A percentile compares a stretch with the other conserved stretches of the same genome.
Conservation (phyloP, 2,113 vertebrate genomes). For the Conger conger region DNA sequence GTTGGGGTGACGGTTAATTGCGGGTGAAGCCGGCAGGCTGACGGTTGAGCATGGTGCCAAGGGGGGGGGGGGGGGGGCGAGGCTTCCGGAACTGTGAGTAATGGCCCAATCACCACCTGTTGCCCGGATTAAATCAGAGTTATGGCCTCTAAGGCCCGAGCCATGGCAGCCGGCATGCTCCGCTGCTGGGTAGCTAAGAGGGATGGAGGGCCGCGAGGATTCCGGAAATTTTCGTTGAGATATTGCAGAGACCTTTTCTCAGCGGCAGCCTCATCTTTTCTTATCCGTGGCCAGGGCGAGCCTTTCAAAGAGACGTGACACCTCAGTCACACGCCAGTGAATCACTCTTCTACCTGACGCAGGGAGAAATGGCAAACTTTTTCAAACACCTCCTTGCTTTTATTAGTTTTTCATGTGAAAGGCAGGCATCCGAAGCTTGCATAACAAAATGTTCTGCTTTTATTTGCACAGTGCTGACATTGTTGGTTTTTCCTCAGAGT, state of each 20-base stretch:
- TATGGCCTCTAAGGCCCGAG: conserved; percentile 41
- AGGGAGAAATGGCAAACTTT: not conserved
- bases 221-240: not conserved
- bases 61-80: not conserved
- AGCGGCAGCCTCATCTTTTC: not conserved
- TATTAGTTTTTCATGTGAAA: not conserved
- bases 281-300: not conserved
- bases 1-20: not conserved
- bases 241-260: not conserved
- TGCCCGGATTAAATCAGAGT: conserved; percentile 54
- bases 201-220: not conserved
- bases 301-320: not conserved
- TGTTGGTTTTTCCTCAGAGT: not conserved
- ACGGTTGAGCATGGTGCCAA: not conserved
- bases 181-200: conserved; percentile 31
- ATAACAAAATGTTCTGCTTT: not conserved
- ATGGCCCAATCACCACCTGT: conserved; percentile 53
- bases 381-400: not conserved
- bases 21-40: not conserved
- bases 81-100: conserved; percentile 26
- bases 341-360: not conserved
- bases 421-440: not conserved
- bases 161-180: conserved; percentile 39
- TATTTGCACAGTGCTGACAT: not conserved
- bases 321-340: not conserved